A percentile compares a stretch with the other conserved stretches of the same genome.
Evolutionary conservation across 2,888 invertebrate species (phyloP).

Genomic region (Campopleginae sp.): DNA sequence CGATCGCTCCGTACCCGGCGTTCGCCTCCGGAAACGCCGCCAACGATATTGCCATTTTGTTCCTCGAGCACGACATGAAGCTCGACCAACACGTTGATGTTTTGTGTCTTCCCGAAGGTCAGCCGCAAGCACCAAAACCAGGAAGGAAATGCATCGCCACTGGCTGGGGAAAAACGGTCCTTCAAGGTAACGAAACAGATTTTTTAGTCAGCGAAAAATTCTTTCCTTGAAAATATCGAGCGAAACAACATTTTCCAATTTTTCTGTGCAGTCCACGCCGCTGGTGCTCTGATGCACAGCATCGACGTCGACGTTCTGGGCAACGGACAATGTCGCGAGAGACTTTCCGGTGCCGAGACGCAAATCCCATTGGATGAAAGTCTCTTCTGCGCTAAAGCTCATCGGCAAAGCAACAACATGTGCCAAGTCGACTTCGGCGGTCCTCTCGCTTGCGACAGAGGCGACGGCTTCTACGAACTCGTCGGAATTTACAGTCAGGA

Average conservation of each 20-base stretch:
- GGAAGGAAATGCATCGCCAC: slow-evolving; percentile 90
- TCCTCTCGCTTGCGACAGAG: slow-evolving; percentile 91
- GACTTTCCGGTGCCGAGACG: slow-evolving; percentile 86
- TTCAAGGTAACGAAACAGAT: slow-evolving; percentile 88
- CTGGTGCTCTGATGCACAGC: slow-evolving; percentile 91
- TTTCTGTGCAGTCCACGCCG: slow-evolving; percentile 88
- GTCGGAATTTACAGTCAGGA: slow-evolving; percentile 92
- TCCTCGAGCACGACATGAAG: slow-evolving; percentile 86
- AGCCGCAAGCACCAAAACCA: slow-evolving; percentile 71
- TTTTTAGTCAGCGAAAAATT: background rate
- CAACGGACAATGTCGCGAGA: slow-evolving; percentile 87
- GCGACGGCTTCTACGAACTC: slow-evolving; percentile 89
- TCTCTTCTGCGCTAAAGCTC: slow-evolving; percentile 89
- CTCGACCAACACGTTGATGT: slow-evolving; percentile 90
- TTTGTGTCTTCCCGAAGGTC: slow-evolving; percentile 87
- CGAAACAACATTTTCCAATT: background rate
- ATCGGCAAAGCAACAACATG: slow-evolving; percentile 88
- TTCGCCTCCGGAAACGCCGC: slow-evolving; percentile 87
- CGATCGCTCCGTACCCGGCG: slow-evolving; percentile 89
- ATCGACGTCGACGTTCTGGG: slow-evolving; percentile 89
- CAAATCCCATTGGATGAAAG: slow-evolving; percentile 87
- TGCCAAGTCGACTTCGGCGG: slow-evolving; percentile 94
- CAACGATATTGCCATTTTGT: slow-evolving; percentile 90
- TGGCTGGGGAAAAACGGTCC: slow-evolving; percentile 93
- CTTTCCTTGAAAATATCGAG: too few species aligned